Evolutionary conservation across 37 sponge, comb jelly and placozoan species (phyloP), one percentile per base, ranked within the genome.

Genomic region (Diacarnus erythraeanus): DNA sequence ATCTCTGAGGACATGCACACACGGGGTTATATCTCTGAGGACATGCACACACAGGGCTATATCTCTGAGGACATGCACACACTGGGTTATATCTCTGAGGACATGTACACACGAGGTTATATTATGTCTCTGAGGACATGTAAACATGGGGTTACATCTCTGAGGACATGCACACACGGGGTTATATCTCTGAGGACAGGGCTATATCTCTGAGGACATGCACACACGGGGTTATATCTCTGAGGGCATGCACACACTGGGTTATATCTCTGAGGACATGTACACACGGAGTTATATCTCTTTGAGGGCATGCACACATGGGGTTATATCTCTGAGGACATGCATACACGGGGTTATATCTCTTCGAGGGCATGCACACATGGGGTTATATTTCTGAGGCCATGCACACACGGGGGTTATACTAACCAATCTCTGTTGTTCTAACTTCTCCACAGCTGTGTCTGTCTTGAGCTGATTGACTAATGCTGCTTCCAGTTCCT

Each of bases 401-500:
- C 6, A 15, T 12, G 6, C 51, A 47, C 51, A 47, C 51, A 47
- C 12, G 10, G 12, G 12, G 51, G 51, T 15, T 47, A 47, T 6
- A 71, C 38, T 25, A 37, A 90, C 87, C 87, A 66, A 59, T 57
- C 75, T 86, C 77, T 89, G 84, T 75, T 69, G 44, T 37, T 86
- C 94, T 29, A 93, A 66, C 38, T 64, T 39, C 63, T 83, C 87
- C 4, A 87, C 83, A 20, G 73, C 72, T 35, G 71, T 40, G 69
- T 89, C 90, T 2, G 69, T 67, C 64, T 80, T 64, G 36, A 84
- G 75, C 76, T 91, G 79, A 69, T 91, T 69, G 22, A 76, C 42
- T 21, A 83, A 67, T 17, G 84, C 77, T 37, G 59, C 37, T 70
- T 83, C 84, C 73, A 85, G 57, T 42, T 85, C 79, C 31, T 59